Conservation (phyloP, 2,113 vertebrate species). For the Grus americana region DNA sequence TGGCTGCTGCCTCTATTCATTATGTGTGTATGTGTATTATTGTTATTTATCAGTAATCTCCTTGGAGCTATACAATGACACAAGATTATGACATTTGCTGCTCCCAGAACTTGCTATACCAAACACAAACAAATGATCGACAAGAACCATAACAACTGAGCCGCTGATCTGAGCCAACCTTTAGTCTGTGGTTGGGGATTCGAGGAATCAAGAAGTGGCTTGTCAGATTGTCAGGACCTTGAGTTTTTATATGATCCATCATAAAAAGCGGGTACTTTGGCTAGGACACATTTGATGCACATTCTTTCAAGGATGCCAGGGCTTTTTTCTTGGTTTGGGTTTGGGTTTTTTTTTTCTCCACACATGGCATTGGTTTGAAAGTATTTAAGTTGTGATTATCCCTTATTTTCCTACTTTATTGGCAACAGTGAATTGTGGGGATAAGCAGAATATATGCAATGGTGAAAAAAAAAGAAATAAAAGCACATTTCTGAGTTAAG, state of each 20-base stretch:
- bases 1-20: background rate
- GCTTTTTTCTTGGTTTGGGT: background rate
- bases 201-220: background rate
- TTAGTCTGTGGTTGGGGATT: background rate
- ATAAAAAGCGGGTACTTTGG: background rate
- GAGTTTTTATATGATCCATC: background rate
- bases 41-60: conserved; percentile 18
- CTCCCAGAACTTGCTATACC: background rate
- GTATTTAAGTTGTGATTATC: conserved; percentile 51
- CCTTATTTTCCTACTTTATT: conserved; percentile 44
- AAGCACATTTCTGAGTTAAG: conserved; percentile 41
- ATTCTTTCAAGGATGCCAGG: background rate
- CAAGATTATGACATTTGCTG: background rate
- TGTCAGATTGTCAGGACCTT: background rate
- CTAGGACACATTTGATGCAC: background rate
- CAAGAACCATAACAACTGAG: background rate
- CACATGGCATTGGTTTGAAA: conserved; percentile 43
- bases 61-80: background rate
- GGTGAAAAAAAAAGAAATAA: background rate
- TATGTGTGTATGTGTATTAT: background rate
- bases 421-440: background rate
- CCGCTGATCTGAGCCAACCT: background rate
- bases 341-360: background rate
- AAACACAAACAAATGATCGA: background rate
- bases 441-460: conserved; percentile 32